Base-by-base conservation (phyloP, 2,797 vertebrate species). In the Haliaeetus albicilla region DNA sequence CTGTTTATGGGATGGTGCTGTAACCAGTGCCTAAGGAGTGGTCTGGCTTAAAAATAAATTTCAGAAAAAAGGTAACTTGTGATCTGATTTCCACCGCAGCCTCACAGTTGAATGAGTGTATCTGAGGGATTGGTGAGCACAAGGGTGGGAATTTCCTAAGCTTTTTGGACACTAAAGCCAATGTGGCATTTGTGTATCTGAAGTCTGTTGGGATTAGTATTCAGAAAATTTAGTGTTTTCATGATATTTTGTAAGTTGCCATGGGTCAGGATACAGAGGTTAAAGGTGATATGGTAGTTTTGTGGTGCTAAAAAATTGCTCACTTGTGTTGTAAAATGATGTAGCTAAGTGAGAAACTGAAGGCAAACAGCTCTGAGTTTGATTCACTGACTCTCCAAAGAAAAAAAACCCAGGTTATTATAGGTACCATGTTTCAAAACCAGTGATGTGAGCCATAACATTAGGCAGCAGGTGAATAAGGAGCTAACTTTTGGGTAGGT, bases 161-260 rank as follows among this genome's bases (percentile, higher is more conserved):
- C 1, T 3, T 63, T 61, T 54, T 24, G 33, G 48, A 33, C 22
- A 5, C 13, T 27, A 10, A 65, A 76, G 28, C 27, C 46, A 51
- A 3, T 0, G 2, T 41, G n/a, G 0, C 18, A 5, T 53, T 81
- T 76, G 17, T 18, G 3, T 64, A 6, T 57, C 56, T 77, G 28
- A 39, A 80, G 43, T 30, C 9, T 39, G 10, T 60, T 85, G 46
- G 57, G 3, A 85, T 69, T 80, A 43, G 18, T 35, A 20, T 19
- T 89, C 24, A 35, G 51, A 17, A 43, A 74, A 65, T 13, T 23
- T 22, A 10, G 3, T 67, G 63, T 57, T 84, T 65, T 76, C 19
- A 1, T 44, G 28, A 12, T 54, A 13, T 16, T 77, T 25, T 39
- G 11, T 69, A n/a, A 18, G 22, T 43, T 63, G n/a, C 49, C 12